Conservation (phyloP, 2,888 invertebrate genomes). For the Leuctra nigra region DNA sequence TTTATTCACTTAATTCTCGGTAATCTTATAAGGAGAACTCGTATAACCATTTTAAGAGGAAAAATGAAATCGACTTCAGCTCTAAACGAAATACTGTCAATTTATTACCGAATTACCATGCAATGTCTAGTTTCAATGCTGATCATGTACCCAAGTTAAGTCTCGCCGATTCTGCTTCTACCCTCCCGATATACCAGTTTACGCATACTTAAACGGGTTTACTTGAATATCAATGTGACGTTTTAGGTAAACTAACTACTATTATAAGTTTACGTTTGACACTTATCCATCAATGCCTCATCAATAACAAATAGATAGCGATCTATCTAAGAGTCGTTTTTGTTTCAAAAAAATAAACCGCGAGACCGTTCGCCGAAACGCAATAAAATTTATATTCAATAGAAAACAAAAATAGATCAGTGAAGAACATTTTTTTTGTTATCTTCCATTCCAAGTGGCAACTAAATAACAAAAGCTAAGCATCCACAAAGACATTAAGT, state of each 20-base stretch:
- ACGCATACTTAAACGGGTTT: neutral
- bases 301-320: no score
- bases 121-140: conserved; percentile 9
- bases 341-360: no score
- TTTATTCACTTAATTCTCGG: no score
- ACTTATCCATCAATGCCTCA: conserved; percentile 6
- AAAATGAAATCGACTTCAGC: neutral
- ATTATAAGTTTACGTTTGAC: no score
- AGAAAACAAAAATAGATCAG: neutral
- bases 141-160: neutral
- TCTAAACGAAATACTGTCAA: conserved; percentile 3
- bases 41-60: neutral
- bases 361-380: no score
- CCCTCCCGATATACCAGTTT: no score
- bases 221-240: conserved; percentile 8
- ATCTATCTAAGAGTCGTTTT: no score
- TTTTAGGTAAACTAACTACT: conserved; percentile 13
- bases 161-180: no score
- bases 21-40: no score
- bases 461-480: neutral
- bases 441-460: neutral
- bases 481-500: no score
- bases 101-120: conserved; percentile 8
- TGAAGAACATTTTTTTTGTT: conserved; percentile 7
- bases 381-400: neutral